A percentile compares a stretch with the other conserved stretches of the same genome.
Conservation (phyloP, 1,140 invertebrate genomes). For the Metaphire vulgaris region DNA sequence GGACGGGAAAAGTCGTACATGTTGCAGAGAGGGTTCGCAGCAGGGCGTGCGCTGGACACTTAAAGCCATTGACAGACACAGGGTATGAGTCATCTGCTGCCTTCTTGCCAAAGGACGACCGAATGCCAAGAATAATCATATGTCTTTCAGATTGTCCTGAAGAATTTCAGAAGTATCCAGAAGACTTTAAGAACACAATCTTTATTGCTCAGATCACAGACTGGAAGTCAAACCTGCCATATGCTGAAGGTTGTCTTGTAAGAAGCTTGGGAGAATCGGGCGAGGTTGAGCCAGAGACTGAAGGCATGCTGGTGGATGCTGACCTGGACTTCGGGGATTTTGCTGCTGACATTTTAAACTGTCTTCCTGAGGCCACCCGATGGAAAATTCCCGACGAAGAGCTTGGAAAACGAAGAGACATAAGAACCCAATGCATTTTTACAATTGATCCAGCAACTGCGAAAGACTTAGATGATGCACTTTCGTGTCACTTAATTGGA, state of each 20-base stretch:
- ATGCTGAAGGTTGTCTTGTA: conserved; percentile 58
- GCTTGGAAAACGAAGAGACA: conserved; percentile 68
- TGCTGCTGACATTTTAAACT: conserved; percentile 70
- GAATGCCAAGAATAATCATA: conserved; percentile 66
- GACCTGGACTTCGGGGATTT: conserved; percentile 93
- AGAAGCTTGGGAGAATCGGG: conserved; percentile 51
- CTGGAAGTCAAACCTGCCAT: conserved; percentile 59
- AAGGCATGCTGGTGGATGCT: conserved; percentile 85
- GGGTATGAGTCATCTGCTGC: conserved; percentile 55
- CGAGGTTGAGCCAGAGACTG: conserved; percentile 90
- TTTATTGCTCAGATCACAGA: conserved; percentile 65
- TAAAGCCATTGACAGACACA: conserved; percentile 60
- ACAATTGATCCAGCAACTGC: conserved; percentile 98
- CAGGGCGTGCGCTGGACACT: conserved; percentile 60
- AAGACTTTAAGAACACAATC: conserved; percentile 58
- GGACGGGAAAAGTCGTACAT: conserved; percentile 53
- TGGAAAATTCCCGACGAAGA: conserved; percentile 84
- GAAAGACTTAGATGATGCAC: conserved; percentile 97
- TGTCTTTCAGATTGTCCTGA: conserved; percentile 58
- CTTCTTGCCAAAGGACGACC: conserved; percentile 66
- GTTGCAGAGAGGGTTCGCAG: conserved; percentile 58
- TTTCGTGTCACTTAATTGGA: conserved; percentile 63
- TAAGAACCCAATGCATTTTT: conserved; percentile 79
- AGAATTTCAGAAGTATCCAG: conserved; percentile 55
- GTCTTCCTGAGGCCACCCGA: conserved; percentile 73